Conservation (phyloP, 2,888 invertebrate species). For the Petrolisthes manimaculis region DNA sequence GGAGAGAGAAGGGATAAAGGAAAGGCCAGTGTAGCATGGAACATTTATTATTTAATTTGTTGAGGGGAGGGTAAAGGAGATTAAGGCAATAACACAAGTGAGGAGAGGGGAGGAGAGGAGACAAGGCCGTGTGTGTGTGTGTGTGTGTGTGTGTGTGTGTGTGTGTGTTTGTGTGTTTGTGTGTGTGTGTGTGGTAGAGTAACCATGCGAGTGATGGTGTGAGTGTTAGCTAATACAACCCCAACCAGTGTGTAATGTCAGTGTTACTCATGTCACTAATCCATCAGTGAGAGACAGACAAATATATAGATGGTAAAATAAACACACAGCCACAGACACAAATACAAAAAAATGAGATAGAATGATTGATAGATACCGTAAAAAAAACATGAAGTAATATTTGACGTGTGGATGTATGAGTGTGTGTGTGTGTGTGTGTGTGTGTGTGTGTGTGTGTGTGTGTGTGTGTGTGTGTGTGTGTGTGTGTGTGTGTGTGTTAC, state of each 20-base stretch:
- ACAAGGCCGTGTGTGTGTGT: neutral
- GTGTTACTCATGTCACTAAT: too few relatives aligned
- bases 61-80: neutral
- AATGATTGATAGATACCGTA: too few relatives aligned
- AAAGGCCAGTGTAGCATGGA: too few relatives aligned
- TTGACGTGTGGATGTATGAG: neutral
- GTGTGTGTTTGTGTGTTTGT: neutral
- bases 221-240: too few relatives aligned
- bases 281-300: too few relatives aligned
- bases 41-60: neutral
- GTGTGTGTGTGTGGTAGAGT: neutral
- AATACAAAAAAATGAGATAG: too few relatives aligned
- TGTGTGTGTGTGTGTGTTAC: neutral
- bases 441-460: neutral
- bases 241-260: too few relatives aligned
- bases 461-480: conserved; percentile 7
- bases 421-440: neutral
- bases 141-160: conserved; percentile 3
- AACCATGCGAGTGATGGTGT: too few relatives aligned
- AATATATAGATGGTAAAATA: too few relatives aligned
- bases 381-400: too few relatives aligned
- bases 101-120: neutral
- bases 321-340: too few relatives aligned
- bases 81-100: neutral
- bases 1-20: neutral